Base-by-base conservation (phyloP, 30 jellyfish, hydroid and myxozoan genomes). In the Morbakka virulenta region DNA sequence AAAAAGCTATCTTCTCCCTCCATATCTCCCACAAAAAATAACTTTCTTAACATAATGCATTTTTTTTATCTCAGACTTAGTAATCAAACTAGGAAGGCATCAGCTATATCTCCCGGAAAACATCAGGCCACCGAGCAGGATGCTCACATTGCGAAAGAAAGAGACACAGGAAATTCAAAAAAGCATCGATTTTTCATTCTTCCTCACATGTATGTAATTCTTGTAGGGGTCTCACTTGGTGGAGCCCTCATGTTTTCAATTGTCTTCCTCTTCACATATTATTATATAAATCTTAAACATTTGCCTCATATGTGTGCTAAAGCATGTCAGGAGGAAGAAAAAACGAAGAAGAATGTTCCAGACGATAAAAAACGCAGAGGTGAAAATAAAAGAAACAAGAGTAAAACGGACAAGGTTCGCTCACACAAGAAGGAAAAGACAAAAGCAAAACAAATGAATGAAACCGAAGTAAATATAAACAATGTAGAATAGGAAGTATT, bases 241-340 rank as follows among this genome's bases (percentile, higher is more conserved):
- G 98, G 98, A 41, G 98, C 96, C 17, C 87, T 92, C 84, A 53
- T 92, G 36, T 92, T 92, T 78, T 92, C 98, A 17, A 62, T 92
- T 24, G 71, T 92, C n/a, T 92, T 92, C 32, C 83, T 92, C 36
- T 84, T 94, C 35, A 72, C 74, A 4, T 92, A 85, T 62, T 92
- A 92, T 50, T 89, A 89, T 66, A 30, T 83, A 49, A 83, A 83
- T 78, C 69, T 77, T 77, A 76, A 77, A 41, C 9, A 41, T 17
- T 6, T 41, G 9, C 57, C 57, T 41, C 57, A 41, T 6, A 6
- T 6, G 9, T 41, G 57, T 17, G 57, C 57, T 6, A 41, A 41
- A 41, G 17, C 57, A 41, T 41, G 9, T 41, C 57, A 41, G 57
- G 13, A 17, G 17, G 17, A 41, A 17, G 57, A 41, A 41, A 9